Conservation (phyloP, 23 tunicate species). For the Trididemnum miniatum region DNA sequence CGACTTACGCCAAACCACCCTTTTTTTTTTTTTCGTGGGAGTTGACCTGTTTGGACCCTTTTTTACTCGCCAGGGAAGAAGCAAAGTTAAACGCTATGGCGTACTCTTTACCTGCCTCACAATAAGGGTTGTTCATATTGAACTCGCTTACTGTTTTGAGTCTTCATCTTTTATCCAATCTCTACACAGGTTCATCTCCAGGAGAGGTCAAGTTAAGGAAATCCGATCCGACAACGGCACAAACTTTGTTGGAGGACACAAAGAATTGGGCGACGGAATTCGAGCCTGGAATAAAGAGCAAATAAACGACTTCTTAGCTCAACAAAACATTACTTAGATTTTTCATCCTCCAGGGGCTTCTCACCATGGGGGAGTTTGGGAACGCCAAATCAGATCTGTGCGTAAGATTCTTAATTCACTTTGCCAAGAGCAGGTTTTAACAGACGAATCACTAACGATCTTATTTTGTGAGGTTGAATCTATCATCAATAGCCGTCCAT, state of each 20-base stretch:
- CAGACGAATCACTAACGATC: background rate
- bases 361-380: background rate
- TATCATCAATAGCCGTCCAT: background rate
- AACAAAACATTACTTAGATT: background rate
- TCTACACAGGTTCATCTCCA: background rate
- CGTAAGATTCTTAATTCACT: too few relatives aligned
- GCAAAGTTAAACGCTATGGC: background rate
- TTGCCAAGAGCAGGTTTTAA: too few relatives aligned
- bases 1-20: background rate
- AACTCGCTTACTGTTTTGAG: background rate
- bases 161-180: background rate
- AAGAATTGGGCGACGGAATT: background rate
- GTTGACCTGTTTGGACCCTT: constrained; percentile 1
- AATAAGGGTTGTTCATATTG: background rate
- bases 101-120: background rate
- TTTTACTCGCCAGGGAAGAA: background rate
- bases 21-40: background rate
- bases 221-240: background rate
- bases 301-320: background rate
- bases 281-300: too few relatives aligned
- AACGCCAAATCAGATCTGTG: background rate
- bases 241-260: background rate
- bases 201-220: too few relatives aligned
- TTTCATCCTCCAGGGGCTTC: background rate
- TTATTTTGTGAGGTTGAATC: background rate